Evolutionary conservation across 2,797 vertebrate genomes (phyloP), one percentile per base, ranked within the genome.

Genomic region (Platyrinchus mystaceus): DNA sequence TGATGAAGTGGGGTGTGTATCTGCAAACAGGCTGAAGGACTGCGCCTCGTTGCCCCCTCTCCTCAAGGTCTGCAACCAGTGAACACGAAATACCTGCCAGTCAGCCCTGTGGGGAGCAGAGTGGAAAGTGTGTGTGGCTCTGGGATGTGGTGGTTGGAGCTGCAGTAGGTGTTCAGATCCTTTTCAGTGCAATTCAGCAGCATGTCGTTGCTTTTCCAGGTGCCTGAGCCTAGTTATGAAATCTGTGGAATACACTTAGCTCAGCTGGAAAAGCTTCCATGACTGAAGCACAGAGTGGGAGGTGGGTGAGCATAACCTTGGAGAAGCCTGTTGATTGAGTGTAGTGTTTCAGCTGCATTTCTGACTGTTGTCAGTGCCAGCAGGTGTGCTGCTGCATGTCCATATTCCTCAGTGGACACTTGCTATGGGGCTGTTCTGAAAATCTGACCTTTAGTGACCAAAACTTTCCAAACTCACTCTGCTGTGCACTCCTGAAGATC

Each of bases 261-360:
- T 85, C 93, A 92, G 84, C 70, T 94, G 92, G 90, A 87, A 89
- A 67, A 91, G 73, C 78, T 91, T 93, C 41, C 30, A 27, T 80
- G 87, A 32, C 71, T 87, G 84, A 49, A 95, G 49, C 71, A 79
- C 67, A 89, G 74, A 93, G 86, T 84, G 70, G 46, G 90, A 96
- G 30, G 27, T 93, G 64, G 81, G 78, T 90, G 75, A 92, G 68
- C 78, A 62, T 87, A 47, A 85, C 43, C 27, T 85, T 87, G 50
- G 73, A 77, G 56, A 85, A 80, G 60, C 32, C 41, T 89, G 34
- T 79, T 79, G 46, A 24, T 30, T 1, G 1, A 36, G 8, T 56
- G 41, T 68, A 64, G 53, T 7, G 4, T 79, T 89, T 80, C 86
- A 89, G 49, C 44, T 95, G 78, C 14, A 26, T 94, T 93, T 93